Evolutionary conservation across 2,113 vertebrate genomes (phyloP), one percentile per base, ranked within the genome.

Genomic region (Podarcis cretensis): DNA sequence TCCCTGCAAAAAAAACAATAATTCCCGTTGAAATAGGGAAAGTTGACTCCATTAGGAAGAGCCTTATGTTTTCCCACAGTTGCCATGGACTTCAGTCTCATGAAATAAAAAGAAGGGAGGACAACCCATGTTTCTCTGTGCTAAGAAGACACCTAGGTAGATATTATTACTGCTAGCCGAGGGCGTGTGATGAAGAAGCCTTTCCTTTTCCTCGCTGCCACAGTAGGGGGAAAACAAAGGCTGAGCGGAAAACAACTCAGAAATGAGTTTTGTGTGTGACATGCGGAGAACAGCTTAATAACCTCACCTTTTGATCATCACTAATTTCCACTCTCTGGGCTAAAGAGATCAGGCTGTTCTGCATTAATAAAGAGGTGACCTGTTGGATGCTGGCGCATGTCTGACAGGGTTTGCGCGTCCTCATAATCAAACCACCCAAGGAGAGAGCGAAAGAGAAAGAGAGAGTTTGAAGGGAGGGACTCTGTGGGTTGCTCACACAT

Each of bases 301-400:
- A 25, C 30, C 75, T 63, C 66, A 76, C 78, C 78, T 73, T 14
- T 37, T 68, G 87, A 88, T 83, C 73, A 87, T 66, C 81, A 54
- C 69, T 75, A 40, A 71, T 85, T 80, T 74, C 68, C 84, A 71
- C 69, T 83, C 91, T 54, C 59, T 12, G 30, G 57, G 82, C 37
- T 63, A 71, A 82, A 84, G 74, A 85, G 68, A 80, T 89, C 54
- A 69, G 87, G 30, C 68, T 87, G 7, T 73, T 84, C 81, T 54
- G 21, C 43, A n/a, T 73, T 86, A 21, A 43, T 85, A 84, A 84
- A n/a, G 71, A 80, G 35, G 8, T 40, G 89, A 65, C 79, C 32
- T 77, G 43, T 30, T 35, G 85, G 89, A 65, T 65, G 21, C 69
- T 32, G 75, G 63, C 12, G 20, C 40, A 54, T 5, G 0, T 63